These are phyloP conservation scores for Urocolius indicus DNA, from an alignment of 2,113 vertebrate genomes.

Conservation along the genomic window DNA sequence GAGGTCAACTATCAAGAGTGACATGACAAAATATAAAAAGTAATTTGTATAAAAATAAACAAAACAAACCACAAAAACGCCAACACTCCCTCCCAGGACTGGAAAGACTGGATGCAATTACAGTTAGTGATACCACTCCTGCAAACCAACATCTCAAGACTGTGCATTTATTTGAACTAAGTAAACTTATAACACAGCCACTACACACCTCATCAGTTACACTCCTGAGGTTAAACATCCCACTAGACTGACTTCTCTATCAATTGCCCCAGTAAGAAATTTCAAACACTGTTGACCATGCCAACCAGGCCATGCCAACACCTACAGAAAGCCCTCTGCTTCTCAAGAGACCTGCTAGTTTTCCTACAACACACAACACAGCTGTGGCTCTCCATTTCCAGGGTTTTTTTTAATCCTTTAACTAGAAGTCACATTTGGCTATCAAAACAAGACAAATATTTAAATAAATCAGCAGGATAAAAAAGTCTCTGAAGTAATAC, in stretches of 20 bases:
- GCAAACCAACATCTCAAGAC: neutral
- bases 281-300: neutral
- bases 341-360: neutral
- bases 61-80: neutral
- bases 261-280: neutral
- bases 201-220: accelerated
- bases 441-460: neutral
- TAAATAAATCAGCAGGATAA: neutral
- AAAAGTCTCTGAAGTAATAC: neutral
- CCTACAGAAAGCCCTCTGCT: neutral
- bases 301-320: neutral
- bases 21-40: neutral
- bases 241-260: neutral
- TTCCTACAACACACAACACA: neutral
- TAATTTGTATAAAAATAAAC: neutral
- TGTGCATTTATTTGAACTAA: neutral
- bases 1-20: neutral
- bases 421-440: neutral
- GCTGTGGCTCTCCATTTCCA: neutral
- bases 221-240: neutral
- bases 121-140: neutral
- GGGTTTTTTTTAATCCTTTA: neutral
- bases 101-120: neutral
- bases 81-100: neutral
- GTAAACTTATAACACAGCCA: neutral